These are phyloP conservation scores for Hylaeus volcanicus DNA, from an alignment of 1,140 invertebrate genomes.

Conservation along the genomic window DNA sequence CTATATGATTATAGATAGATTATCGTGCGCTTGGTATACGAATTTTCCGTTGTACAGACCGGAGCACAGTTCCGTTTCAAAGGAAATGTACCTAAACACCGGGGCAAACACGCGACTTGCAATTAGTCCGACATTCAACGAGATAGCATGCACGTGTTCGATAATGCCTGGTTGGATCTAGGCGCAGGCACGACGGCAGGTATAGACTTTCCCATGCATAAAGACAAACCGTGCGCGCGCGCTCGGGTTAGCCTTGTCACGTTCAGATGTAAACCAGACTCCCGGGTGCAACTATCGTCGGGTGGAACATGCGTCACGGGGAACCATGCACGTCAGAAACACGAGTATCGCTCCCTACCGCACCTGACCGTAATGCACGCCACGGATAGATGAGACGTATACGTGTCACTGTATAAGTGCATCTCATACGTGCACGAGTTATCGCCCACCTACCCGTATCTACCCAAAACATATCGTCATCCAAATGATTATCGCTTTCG, in stretches of 20 bases:
- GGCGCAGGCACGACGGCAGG: constrained; percentile 13
- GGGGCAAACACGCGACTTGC: constrained; percentile 43
- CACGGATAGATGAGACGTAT: constrained; percentile 21
- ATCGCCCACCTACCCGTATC: constrained; percentile 7
- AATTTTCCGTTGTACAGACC: constrained; percentile 46
- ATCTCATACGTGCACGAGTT: constrained; percentile 38
- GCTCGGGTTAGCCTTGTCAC: constrained; percentile 71
- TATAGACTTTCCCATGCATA: constrained; percentile 75
- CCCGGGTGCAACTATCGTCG: constrained; percentile 66
- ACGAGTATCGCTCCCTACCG: constrained; percentile 61
- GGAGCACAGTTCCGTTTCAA: constrained; percentile 52
- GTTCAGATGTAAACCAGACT: constrained; percentile 74
- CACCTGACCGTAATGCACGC: constrained; percentile 60
- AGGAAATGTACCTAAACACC: constrained; percentile 35
- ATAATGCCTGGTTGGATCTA: constrained; percentile 59
- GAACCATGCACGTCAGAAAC: constrained; percentile 74
- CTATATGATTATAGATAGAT: constrained; percentile 41
- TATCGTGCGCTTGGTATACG: constrained; percentile 47
- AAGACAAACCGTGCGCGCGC: constrained; percentile 72
- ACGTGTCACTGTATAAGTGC: constrained; percentile 42
- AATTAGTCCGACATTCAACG: constrained; percentile 65
- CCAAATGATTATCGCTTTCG: background rate
- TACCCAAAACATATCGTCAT: background rate
- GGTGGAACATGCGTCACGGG: constrained; percentile 69
- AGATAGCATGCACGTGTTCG: constrained; percentile 51